Base-by-base conservation (phyloP, 1,140 invertebrate genomes). In the Liolophura sinensis region DNA sequence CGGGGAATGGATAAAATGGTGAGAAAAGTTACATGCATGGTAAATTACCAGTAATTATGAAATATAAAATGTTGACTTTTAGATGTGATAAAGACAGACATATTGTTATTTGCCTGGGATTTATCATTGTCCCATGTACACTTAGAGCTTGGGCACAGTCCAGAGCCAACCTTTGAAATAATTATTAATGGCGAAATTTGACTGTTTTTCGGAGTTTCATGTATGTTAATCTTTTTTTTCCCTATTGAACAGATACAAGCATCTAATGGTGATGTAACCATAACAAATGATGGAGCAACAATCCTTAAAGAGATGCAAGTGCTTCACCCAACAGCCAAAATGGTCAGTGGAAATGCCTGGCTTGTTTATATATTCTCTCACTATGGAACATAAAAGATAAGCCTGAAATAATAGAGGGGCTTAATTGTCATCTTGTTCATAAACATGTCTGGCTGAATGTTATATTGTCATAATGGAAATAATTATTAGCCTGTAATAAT, bases 1-100 rank as follows among this genome's bases (percentile, higher is more conserved):
- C 88, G 94, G 73, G 98, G 98, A 72, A 99, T 99, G 98, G 98
- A 99, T 81, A 99, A 99, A 90, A 99, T 99, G 97, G 93, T 95
- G 89, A 86, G 73, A 75, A 57, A 63, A 60, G 0, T 46, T 24
- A 57, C 9, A 9, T 40, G 31, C 31, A 40, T 40, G 31, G 31
- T 40, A n/a, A 1, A 7, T 20, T 59, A 31, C 49, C 40, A 60
- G 55, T 31, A 64, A 65, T 51, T 67, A 50, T 57, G 59, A 64
- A 54, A 16, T 20, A 52, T 59, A 65, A 25, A 60, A 62, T 40
- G 31, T 40, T 40, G 3, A 40, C 31, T n/a, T n/a, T n/a, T n/a
- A n/a, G n/a, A n/a, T n/a, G n/a, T n/a, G n/a, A n/a, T n/a, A n/a
- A n/a, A n/a, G n/a, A n/a, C n/a, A n/a, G n/a, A n/a, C n/a, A n/a